Evolutionary conservation across 2,797 vertebrate genomes (phyloP).

Genomic region (Antrozous pallidus): DNA sequence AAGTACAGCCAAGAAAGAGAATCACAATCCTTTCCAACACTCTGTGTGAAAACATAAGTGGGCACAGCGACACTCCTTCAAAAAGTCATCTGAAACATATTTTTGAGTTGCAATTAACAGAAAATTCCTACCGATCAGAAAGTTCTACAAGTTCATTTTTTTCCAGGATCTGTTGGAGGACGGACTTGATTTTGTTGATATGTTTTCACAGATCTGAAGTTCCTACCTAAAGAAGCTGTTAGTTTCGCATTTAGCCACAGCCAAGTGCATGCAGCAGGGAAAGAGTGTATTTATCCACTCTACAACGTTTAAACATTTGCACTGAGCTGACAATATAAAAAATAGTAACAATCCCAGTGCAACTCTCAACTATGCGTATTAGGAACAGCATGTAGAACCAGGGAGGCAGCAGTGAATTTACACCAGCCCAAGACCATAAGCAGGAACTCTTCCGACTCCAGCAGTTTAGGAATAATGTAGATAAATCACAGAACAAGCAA

Average conservation of each 20-base stretch:
- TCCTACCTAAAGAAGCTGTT: not conserved
- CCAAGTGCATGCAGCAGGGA: not conserved
- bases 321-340: conserved; percentile 27
- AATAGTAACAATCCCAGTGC: conserved; percentile 21
- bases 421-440: conserved; percentile 37
- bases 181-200: not conserved
- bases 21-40: conserved; percentile 52
- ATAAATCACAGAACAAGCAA: conserved; percentile 67
- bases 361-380: conserved; percentile 40
- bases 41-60: conserved; percentile 69
- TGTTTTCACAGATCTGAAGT: conserved; percentile 29
- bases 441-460: conserved; percentile 33
- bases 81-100: conserved; percentile 68
- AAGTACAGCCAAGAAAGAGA: conserved; percentile 59
- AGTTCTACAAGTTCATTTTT: not conserved
- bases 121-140: conserved; percentile 38
- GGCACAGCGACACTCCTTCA: conserved; percentile 44
- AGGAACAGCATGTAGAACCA: not conserved
- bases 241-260: not conserved
- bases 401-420: conserved; percentile 40
- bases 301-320: conserved; percentile 2
- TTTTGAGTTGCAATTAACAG: conserved; percentile 59
- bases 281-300: not conserved
- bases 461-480: conserved; percentile 51
- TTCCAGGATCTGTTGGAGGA: not conserved